Evolutionary conservation across 1,140 invertebrate species (phyloP).

Genomic region (Nylanderia fulva): DNA sequence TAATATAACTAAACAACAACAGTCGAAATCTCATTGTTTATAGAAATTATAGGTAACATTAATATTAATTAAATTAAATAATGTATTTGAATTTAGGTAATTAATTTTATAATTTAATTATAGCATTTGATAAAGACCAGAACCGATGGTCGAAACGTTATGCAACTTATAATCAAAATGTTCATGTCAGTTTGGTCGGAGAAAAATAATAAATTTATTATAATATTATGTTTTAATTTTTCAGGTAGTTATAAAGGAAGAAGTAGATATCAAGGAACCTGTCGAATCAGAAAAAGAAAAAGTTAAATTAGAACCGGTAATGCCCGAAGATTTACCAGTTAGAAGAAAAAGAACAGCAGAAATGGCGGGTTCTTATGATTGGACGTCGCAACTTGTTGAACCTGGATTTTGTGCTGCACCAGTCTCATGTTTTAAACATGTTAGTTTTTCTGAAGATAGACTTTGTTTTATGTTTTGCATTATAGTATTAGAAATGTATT

Average conservation of each 20-base stretch:
- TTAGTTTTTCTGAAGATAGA: conserved; percentile 81
- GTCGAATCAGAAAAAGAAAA: conserved; percentile 73
- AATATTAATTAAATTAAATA: too few species aligned
- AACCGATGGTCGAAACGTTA: too few species aligned
- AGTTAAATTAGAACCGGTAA: conserved; percentile 78
- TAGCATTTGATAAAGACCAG: too few species aligned
- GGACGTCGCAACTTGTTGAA: conserved; percentile 92
- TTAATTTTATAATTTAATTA: too few species aligned
- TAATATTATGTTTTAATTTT: conserved; percentile 12
- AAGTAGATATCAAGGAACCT: conserved; percentile 62
- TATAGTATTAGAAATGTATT: too few species aligned
- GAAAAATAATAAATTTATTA: too few species aligned
- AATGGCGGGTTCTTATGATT: conserved; percentile 92
- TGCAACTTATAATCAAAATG: too few species aligned
- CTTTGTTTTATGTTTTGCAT: neutral
- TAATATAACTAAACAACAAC: too few species aligned
- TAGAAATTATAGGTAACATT: too few species aligned
- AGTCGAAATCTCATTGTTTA: too few species aligned
- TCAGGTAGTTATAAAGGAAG: conserved; percentile 71
- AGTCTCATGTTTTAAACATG: conserved; percentile 96
- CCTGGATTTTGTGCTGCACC: conserved; percentile 94
- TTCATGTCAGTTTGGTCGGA: too few species aligned
- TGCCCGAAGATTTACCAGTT: conserved; percentile 84
- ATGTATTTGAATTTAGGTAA: too few species aligned
- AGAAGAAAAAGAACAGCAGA: conserved; percentile 87